A percentile compares a stretch with the other conserved stretches of the same genome.
Evolutionary conservation across 1,140 invertebrate genomes (phyloP).

Genomic region (Semibalanus balanoides): DNA sequence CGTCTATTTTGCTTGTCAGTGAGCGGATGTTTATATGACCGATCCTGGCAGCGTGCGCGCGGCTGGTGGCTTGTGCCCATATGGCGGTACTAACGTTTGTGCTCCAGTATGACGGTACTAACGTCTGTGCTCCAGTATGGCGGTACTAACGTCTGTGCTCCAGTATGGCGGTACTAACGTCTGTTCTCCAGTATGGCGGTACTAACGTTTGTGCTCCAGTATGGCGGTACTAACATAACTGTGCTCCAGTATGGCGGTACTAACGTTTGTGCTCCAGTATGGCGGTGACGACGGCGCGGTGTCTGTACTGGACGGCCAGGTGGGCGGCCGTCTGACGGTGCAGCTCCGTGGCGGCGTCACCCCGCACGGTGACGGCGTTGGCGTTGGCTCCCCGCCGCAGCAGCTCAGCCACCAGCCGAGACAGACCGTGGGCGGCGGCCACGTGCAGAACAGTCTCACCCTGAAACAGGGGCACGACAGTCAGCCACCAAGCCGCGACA

Average conservation of each 20-base stretch:
- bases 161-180: no score
- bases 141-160: no score
- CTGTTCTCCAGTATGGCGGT: no score
- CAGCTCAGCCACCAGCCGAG: neutral
- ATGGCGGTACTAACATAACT: no score
- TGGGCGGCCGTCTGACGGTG: neutral
- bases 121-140: no score
- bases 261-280: neutral
- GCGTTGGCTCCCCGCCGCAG: neutral
- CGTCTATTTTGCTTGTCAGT: no score
- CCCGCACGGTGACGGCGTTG: neutral
- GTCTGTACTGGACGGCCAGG: neutral
- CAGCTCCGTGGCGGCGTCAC: neutral
- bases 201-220: no score
- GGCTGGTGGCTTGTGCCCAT: no score
- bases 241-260: no score
- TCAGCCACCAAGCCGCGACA: no score
- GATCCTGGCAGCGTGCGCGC: no score
- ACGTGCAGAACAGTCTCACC: neutral
- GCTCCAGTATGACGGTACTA: neutral
- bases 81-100: neutral
- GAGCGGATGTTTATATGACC: no score
- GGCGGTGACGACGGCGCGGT: neutral
- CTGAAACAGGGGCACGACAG: neutral
- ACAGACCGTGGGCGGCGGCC: neutral